Percentiles rank a stretch among this genome's conserved stretches.
phyloP scores from a whole-genome alignment of 2,797 vertebrate species.

The Babyrousa celebensis region DNA sequence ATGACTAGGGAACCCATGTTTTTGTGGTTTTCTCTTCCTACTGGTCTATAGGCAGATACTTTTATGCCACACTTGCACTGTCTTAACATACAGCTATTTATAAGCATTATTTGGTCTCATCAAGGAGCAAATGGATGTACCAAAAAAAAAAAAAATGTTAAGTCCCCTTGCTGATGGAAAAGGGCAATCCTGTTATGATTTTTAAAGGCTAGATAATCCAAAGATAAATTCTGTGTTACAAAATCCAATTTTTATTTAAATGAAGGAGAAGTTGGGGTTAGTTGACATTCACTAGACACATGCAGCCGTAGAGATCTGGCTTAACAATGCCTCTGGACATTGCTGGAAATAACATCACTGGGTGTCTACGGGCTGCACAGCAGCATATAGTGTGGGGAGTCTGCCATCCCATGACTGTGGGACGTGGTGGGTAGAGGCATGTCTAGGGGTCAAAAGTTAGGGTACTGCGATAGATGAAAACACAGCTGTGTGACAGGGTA shows the following conservation, averaged over 20 bases:
- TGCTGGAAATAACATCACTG: too few species aligned
- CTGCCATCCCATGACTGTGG: background rate
- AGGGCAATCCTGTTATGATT: background rate
- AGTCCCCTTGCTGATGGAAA: background rate
- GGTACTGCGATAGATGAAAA: background rate
- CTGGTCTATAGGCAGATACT: background rate
- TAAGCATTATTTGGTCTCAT: constrained; percentile 24
- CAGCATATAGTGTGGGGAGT: accelerated
- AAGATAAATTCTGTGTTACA: background rate
- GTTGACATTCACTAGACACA: background rate
- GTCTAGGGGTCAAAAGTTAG: background rate
- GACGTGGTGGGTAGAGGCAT: background rate
- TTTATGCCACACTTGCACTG: background rate
- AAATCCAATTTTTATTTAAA: constrained; percentile 25
- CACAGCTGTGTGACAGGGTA: background rate
- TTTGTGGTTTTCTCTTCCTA: background rate
- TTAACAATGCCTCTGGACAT: background rate
- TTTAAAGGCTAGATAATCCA: constrained; percentile 3
- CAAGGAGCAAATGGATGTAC: background rate
- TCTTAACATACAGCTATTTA: background rate
- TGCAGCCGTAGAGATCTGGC: background rate
- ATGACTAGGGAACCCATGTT: background rate
- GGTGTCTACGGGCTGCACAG: background rate
- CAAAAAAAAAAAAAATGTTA: constrained; percentile 23
- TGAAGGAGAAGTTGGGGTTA: background rate